Base-by-base conservation (phyloP, 2,888 invertebrate species). In the Ectropis crepuscularia region DNA sequence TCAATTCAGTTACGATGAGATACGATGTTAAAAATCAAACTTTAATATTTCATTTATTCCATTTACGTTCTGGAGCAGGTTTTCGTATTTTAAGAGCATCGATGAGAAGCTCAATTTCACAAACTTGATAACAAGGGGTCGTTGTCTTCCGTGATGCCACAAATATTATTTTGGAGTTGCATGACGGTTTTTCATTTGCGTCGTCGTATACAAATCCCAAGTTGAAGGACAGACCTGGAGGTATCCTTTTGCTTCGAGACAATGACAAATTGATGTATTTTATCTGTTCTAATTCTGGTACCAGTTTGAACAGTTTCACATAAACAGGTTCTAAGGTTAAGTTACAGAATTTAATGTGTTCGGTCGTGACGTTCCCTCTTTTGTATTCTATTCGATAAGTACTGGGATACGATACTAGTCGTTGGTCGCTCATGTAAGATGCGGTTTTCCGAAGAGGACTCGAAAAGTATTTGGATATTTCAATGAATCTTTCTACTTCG, bases 71-170 rank as follows among this genome's bases (percentile, higher is more conserved):
- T 6, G 46, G 55, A 9, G 48, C 57, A n/a, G 43, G 6, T 39
- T 62, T 42, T 28, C 84, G 83, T 46, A 77, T 69, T 72, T 88
- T 89, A 62, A 79, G 80, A 6, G 80, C 76, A 10, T 81, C 79
- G 57, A 91, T 85, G 49, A 80, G 68, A 46, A 92, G 71, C 65
- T 88, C 85, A n/a, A 90, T 88, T 74, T 90, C 89, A 65, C 90
- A 91, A 43, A 91, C 81, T 69, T 92, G 92, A 66, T 91, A 92
- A 64, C 92, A 91, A 0, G 91, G 90, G 0, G 91, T 91, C 0
- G 85, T 79, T 0, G 89, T 85, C 74, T 88, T 90, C 68, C 88
- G 84, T 0, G 89, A 86, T 8, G 90, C 90, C 0, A 90, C 91
- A 63, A 90, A 89, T 60, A 90, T 83, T 76, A 91, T 86, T 75